A percentile compares a stretch with the other conserved stretches of the same genome.
Evolutionary conservation across 2,888 invertebrate species (phyloP).

Genomic region (Crocallis elinguaria): DNA sequence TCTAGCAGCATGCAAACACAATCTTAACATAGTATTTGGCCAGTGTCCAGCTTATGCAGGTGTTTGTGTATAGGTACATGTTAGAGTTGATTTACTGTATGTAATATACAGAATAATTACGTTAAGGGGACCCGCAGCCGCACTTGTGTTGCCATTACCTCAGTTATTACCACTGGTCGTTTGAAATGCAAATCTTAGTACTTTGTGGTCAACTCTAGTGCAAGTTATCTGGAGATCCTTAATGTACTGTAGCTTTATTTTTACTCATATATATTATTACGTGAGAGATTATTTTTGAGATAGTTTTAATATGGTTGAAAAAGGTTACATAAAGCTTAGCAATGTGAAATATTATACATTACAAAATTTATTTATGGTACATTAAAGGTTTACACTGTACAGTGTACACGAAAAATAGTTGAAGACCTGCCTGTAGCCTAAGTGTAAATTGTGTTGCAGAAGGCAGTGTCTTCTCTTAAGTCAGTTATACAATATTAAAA

Average conservation of each 20-base stretch:
- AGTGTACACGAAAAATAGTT: too few relatives aligned
- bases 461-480: too few relatives aligned
- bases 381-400: too few relatives aligned
- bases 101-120: background rate
- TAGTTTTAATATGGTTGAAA: too few relatives aligned
- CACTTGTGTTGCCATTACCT: slow-evolving; percentile 7
- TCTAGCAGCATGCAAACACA: too few relatives aligned
- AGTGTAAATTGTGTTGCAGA: too few relatives aligned
- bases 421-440: too few relatives aligned
- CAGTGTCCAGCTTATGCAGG: too few relatives aligned
- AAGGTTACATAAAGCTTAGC: background rate
- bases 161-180: slow-evolving; percentile 28
- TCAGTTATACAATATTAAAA: too few relatives aligned
- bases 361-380: too few relatives aligned
- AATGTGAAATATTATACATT: background rate
- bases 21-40: too few relatives aligned
- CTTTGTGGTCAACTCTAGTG: slow-evolving; percentile 33
- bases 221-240: slow-evolving; percentile 6
- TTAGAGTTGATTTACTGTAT: background rate
- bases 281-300: background rate
- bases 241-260: slow-evolving; percentile 4
- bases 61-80: too few relatives aligned
- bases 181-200: slow-evolving; percentile 44
- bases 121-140: background rate
- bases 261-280: background rate